phyloP scores from a whole-genome alignment of 2,113 vertebrate genomes.

The Salvator merianae region DNA sequence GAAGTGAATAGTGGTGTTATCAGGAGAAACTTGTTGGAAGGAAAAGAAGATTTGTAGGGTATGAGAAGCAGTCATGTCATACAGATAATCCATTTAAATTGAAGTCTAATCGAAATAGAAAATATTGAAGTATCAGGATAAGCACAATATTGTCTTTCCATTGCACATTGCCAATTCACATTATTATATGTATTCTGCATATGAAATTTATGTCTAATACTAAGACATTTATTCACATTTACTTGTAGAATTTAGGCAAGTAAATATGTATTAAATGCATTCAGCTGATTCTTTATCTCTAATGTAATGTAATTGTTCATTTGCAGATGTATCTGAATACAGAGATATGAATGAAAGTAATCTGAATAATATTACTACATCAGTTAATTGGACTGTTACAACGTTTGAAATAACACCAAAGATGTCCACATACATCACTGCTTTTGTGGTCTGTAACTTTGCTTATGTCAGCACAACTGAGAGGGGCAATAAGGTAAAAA shows the following conservation, averaged over 20 bases:
- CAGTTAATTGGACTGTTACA: constrained; percentile 69
- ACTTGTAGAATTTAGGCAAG: background rate
- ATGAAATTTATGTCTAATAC: background rate
- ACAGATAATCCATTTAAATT: background rate
- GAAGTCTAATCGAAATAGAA: background rate
- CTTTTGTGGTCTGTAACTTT: constrained; percentile 76
- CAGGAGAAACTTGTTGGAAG: background rate
- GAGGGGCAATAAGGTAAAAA: constrained; percentile 75
- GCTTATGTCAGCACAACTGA: constrained; percentile 70
- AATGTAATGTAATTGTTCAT: constrained; percentile 38
- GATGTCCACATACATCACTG: constrained; percentile 82
- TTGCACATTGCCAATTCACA: no score
- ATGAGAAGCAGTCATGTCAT: background rate
- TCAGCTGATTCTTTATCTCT: background rate
- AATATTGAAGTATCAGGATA: background rate
- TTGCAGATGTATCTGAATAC: constrained; percentile 70
- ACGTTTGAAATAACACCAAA: constrained; percentile 74
- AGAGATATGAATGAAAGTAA: constrained; percentile 69
- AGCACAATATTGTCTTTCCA: background rate
- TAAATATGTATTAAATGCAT: background rate
- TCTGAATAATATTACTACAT: constrained; percentile 55
- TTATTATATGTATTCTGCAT: background rate
- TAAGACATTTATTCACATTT: background rate
- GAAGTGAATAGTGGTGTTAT: background rate
- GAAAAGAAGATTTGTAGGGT: background rate